Evolutionary conservation across 1,140 invertebrate genomes (phyloP).

Genomic region (Hirudo medicinalis): DNA sequence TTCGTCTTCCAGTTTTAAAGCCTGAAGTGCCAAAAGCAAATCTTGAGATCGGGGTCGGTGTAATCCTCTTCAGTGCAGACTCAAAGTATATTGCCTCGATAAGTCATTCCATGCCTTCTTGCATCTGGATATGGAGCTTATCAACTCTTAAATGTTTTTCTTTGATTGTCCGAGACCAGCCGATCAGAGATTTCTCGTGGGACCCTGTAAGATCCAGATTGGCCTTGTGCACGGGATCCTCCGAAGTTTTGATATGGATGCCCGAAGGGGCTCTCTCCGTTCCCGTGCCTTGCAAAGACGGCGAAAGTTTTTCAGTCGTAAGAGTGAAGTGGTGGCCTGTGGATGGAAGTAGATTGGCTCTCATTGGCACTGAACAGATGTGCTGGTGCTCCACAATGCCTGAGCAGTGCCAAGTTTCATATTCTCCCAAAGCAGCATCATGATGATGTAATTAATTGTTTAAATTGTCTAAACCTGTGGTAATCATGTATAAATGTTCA

Average conservation of each 20-base stretch:
- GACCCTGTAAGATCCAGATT: constrained; percentile 35
- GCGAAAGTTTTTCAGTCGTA: constrained; percentile 34
- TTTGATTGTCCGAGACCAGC: constrained; percentile 33
- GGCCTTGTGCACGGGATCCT: constrained; percentile 37
- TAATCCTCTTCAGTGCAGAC: constrained; percentile 36
- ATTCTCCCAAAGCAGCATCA: too few relatives aligned
- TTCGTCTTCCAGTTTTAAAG: constrained; percentile 33
- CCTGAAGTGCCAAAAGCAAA: constrained; percentile 39
- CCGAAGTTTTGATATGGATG: constrained; percentile 42
- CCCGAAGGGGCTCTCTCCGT: constrained; percentile 38
- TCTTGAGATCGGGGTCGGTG: constrained; percentile 37
- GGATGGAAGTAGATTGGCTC: constrained; percentile 17
- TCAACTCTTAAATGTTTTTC: constrained; percentile 31
- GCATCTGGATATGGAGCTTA: constrained; percentile 40
- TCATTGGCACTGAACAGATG: background rate
- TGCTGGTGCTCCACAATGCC: background rate
- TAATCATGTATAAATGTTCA: too few relatives aligned
- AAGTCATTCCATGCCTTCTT: constrained; percentile 41
- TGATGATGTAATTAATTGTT: too few relatives aligned
- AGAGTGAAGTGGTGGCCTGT: constrained; percentile 36
- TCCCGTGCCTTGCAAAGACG: constrained; percentile 37
- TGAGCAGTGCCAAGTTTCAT: too few relatives aligned
- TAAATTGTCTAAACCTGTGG: too few relatives aligned
- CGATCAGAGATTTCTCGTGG: constrained; percentile 38
- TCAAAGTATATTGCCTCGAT: constrained; percentile 38